A percentile compares a stretch with the other conserved stretches of the same genome.
Evolutionary conservation across 2,888 invertebrate genomes (phyloP).

Genomic region (Abscondita cerata): DNA sequence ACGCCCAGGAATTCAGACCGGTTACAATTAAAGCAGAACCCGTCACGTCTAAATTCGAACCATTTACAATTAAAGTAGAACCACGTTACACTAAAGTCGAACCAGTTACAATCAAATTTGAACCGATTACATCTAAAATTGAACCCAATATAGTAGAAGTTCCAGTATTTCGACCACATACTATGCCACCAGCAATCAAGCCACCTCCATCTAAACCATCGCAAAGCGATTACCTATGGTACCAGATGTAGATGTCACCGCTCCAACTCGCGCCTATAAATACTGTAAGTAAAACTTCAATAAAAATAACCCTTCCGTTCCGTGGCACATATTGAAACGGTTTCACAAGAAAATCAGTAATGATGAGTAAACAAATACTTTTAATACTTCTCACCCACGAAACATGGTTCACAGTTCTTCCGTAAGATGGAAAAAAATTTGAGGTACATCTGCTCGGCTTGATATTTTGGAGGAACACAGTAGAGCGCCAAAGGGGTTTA

Average conservation of each 20-base stretch:
- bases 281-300: conserved; percentile 65
- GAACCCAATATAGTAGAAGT: conserved; percentile 42
- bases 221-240: conserved; percentile 64
- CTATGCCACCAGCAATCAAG: conserved; percentile 40
- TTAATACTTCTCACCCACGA: too few relatives aligned
- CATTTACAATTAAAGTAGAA: conserved; percentile 46
- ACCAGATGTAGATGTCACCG: conserved; percentile 61
- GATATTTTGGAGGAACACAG: too few relatives aligned
- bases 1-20: conserved; percentile 6
- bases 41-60: conserved; percentile 1
- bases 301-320: too few relatives aligned
- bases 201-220: conserved; percentile 56
- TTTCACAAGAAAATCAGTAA: too few relatives aligned
- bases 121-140: background rate
- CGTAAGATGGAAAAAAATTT: too few relatives aligned
- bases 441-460: too few relatives aligned
- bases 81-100: background rate
- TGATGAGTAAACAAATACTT: too few relatives aligned
- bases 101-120: conserved; percentile 6
- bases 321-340: too few relatives aligned
- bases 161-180: conserved; percentile 48
- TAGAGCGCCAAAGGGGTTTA: too few relatives aligned
- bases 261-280: conserved; percentile 65
- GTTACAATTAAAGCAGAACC: conserved; percentile 46
- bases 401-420: too few relatives aligned